Evolutionary conservation across 2,888 invertebrate species (phyloP).

Genomic region (Galerucella calmariensis): DNA sequence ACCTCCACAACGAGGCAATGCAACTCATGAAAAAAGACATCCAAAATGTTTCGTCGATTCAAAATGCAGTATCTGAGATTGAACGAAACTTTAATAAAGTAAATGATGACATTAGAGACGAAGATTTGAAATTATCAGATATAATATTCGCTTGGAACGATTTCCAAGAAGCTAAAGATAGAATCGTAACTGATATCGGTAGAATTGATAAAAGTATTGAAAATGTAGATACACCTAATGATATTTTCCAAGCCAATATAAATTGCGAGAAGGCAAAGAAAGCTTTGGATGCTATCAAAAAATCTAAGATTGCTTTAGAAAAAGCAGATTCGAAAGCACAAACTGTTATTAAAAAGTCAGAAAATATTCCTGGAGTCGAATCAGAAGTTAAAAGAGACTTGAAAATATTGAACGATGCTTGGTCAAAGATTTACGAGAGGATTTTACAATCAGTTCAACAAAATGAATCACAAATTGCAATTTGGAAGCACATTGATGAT

Average conservation of each 20-base stretch:
- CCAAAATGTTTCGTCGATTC: conserved; percentile 81
- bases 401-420: conserved; percentile 72
- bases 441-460: conserved; percentile 80
- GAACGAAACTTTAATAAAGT: conserved; percentile 86
- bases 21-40: conserved; percentile 85
- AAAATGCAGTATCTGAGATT: conserved; percentile 80
- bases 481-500: conserved; percentile 93
- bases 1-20: conserved; percentile 82
- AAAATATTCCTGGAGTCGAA: conserved; percentile 75
- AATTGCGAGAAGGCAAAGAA: conserved; percentile 81
- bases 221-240: conserved; percentile 75
- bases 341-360: conserved; percentile 76
- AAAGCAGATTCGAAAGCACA: conserved; percentile 82
- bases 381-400: conserved; percentile 71
- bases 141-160: conserved; percentile 80
- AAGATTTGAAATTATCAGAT: conserved; percentile 78
- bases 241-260: conserved; percentile 77
- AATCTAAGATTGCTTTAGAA: conserved; percentile 80
- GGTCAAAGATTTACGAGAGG: conserved; percentile 78
- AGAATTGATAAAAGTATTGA: conserved; percentile 76
- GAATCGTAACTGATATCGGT: conserved; percentile 76
- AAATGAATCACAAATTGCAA: conserved; percentile 88
- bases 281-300: conserved; percentile 78
- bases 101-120: conserved; percentile 78
- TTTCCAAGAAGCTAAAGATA: conserved; percentile 78